Evolutionary conservation across 2,797 vertebrate genomes (phyloP), one percentile per base, ranked within the genome.

Genomic region (Crenuchus spilurus): DNA sequence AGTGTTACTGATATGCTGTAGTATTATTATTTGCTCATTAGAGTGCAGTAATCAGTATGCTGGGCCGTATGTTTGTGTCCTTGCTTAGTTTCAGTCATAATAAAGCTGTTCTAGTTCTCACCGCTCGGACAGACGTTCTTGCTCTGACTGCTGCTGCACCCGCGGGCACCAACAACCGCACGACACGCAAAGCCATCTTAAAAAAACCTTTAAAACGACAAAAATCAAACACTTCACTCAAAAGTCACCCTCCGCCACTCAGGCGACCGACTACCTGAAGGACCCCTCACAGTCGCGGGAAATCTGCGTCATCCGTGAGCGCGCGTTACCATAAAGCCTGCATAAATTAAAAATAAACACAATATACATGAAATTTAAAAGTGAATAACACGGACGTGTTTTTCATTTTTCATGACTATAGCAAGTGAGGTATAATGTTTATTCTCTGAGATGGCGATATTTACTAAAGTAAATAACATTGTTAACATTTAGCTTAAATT

Each of bases 171-270:
- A 90, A 26, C 79, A 84, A 31, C 10, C 88, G 82, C 64, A 87
- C 80, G 58, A 80, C 81, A 84, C 84, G 82, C 42, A 89, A 83
- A 31, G 90, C 84, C 92, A 93, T 93, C 70, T 3, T 79, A 48
- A 26, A 5, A 70, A 65, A 68, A 80, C 77, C 82, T 72, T 76
- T 81, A 84, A 70, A 41, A 51, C 60, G 0, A 0, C 26, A 18
- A 8, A 22, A 11, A 18, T 0, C 1, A n/a, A 16, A 6, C 61
- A 51, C 60, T 83, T 88, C 82, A 87, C 68, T 63, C 30, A 10
- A 26, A 61, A 63, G 9, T 24, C 31, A 48, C 64, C 67, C 76
- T 62, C 63, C 52, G 41, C 66, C 41, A 30, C n/a, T 1, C 14
- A 35, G n/a, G 70, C 16, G 63, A 61, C 16, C 2, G 64, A 46